Evolutionary conservation across 2,797 vertebrate genomes (phyloP), one percentile per base, ranked within the genome.

Genomic region (Epinephelus awoara): DNA sequence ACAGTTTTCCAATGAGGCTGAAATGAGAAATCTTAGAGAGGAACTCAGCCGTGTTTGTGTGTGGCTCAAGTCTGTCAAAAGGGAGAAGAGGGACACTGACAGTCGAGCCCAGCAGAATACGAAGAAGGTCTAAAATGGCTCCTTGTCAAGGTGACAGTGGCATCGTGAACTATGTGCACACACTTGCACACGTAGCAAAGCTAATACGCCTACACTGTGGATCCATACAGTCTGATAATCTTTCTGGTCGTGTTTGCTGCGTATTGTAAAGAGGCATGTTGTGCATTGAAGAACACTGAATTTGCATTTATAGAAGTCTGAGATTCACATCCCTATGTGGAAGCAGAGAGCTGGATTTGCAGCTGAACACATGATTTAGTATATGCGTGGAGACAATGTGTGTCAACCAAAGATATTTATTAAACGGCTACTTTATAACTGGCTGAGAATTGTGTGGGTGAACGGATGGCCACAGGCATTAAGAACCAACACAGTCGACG

Each of bases 1-100:
- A 90, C 86, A 88, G 83, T 65, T 93, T 92, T 92, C 82, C 84
- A 79, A 90, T 89, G 89, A 91, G 80, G 58, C 46, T 7, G 2
- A 40, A 86, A 79, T 77, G 54, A 86, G 57, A 82, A 82, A 70
- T 74, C 50, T 54, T 27, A 64, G 72, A 63, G 75, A 70, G 40
- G 23, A 67, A 63, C n/a, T 47, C 46, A 14, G 56, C 13, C 54
- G 42, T 69, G 54, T 56, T 68, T 70, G 55, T 72, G 84, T 78
- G 69, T 67, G 34, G 46, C 78, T 71, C 51, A 64, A 64, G 67
- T 29, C 58, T 74, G 51, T 73, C 56, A 69, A 74, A 75, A 62
- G 51, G 27, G 52, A 73, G 74, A 72, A 58, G 58, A 92, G 79
- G 73, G 73, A 61, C 76, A 71, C 51, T 88, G 75, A 85, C 83